A percentile compares a stretch with the other conserved stretches of the same genome.
Evolutionary conservation across 2,888 invertebrate species (phyloP).

Genomic region (Podotricha telesiphe): DNA sequence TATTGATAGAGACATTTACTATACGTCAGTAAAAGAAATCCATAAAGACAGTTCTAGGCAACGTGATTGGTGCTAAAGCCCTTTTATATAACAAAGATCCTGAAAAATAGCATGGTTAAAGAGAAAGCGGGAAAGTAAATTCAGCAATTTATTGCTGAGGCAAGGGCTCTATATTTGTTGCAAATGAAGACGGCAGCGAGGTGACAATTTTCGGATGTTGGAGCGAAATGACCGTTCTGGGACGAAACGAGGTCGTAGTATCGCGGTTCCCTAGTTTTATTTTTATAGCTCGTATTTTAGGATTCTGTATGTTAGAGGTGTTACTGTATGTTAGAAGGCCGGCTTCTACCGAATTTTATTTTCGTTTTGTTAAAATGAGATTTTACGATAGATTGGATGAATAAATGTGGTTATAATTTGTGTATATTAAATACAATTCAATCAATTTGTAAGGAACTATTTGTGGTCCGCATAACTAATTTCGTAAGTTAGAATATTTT

Average conservation of each 20-base stretch:
- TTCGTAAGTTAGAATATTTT: too few relatives aligned
- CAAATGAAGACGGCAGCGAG: slow-evolving; percentile 79
- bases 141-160: slow-evolving; percentile 76
- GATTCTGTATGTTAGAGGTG: slow-evolving; percentile 45
- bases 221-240: slow-evolving; percentile 70
- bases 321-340: slow-evolving; percentile 34
- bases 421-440: background rate
- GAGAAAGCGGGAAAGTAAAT: slow-evolving; percentile 72
- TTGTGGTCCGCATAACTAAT: background rate
- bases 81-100: slow-evolving; percentile 72
- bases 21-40: slow-evolving; percentile 8
- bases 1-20: background rate
- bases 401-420: slow-evolving; percentile 20
- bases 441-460: background rate
- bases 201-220: slow-evolving; percentile 78
- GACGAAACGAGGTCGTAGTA: slow-evolving; percentile 54
- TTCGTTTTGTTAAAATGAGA: slow-evolving; percentile 26
- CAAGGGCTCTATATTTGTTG: slow-evolving; percentile 77
- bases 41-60: slow-evolving; percentile 51
- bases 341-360: slow-evolving; percentile 38
- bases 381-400: slow-evolving; percentile 28
- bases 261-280: slow-evolving; percentile 62
- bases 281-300: slow-evolving; percentile 54
- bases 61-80: slow-evolving; percentile 69
- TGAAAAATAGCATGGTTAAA: slow-evolving; percentile 76